phyloP scores from a whole-genome alignment of 2,888 invertebrate genomes.

The Elmis aenea region DNA sequence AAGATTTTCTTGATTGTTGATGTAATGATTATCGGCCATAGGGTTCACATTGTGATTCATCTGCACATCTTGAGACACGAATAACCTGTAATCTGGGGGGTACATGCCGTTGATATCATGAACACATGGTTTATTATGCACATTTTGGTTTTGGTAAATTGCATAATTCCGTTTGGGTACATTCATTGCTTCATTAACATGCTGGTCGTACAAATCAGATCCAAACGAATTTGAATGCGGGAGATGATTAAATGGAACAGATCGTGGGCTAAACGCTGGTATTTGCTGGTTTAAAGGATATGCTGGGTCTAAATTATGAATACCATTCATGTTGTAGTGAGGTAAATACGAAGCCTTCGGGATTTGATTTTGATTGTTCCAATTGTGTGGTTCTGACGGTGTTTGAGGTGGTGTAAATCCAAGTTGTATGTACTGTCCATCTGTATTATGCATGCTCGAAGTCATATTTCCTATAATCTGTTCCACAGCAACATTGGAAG shows the following conservation, averaged over 20 bases:
- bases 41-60: slow-evolving; percentile 14
- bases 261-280: slow-evolving; percentile 17
- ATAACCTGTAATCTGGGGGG: slow-evolving; percentile 23
- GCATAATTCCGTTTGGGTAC: too few relatives aligned
- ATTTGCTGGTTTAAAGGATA: slow-evolving; percentile 20
- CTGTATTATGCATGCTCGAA: slow-evolving; percentile 53
- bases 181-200: too few relatives aligned
- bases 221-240: slow-evolving; percentile 20
- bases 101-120: slow-evolving; percentile 27
- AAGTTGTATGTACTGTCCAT: slow-evolving; percentile 54
- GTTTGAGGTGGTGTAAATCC: slow-evolving; percentile 47
- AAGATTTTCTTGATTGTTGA: slow-evolving; percentile 7
- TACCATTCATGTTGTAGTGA: slow-evolving; percentile 11
- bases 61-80: slow-evolving; percentile 10
- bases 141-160: slow-evolving; percentile 30
- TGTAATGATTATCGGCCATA: slow-evolving; percentile 9
- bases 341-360: slow-evolving; percentile 25
- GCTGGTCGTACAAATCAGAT: slow-evolving; percentile 20
- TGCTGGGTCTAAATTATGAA: slow-evolving; percentile 14
- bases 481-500: slow-evolving; percentile 46
- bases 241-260: slow-evolving; percentile 20
- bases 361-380: slow-evolving; percentile 23
- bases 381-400: slow-evolving; percentile 31
- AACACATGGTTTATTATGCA: slow-evolving; percentile 26
- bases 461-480: slow-evolving; percentile 59